Base-by-base conservation (phyloP, 2,797 vertebrate genomes). In the Huso huso region DNA sequence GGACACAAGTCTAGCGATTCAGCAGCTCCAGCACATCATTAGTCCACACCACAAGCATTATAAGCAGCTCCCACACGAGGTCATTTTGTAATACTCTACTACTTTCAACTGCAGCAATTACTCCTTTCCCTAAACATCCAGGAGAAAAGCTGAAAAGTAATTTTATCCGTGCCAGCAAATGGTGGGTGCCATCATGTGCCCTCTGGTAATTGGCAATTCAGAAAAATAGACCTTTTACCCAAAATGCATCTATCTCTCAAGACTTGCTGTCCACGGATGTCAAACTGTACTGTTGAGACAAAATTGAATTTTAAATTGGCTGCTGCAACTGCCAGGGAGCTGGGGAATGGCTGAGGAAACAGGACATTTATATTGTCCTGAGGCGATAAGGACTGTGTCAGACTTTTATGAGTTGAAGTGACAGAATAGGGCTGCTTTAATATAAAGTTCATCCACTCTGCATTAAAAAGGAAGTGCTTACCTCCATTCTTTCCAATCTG, bases 401-500 rank as follows among this genome's bases (percentile, higher is more conserved):
- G 60, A 49, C 50, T 23, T 7, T 37, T 37, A 37, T 37, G 23
- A 37, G 23, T 37, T 37, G 23, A 37, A 37, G 23, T 37, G 23
- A 37, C 23, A 37, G 23, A 37, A 2, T 37, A 3, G 23, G 23
- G 23, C 23, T 37, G 23, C 23, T 37, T 37, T 37, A 37, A 3
- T 37, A 4, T 37, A 4, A 37, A 1, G 2, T 37, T 37, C 23
- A 37, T 37, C 23, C 23, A 37, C 15, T 18, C 23, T 37, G 23
- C 23, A 37, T 37, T 37, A 18, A 37, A 37, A 37, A 37, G 23
- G 23, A 37, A 37, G 23, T n/a, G 75, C 89, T 87, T 80, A 95
- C 96, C 96, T 71, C 93, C 93, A 60, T 93, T 96, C 84, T 93
- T 97, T 64, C 95, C 96, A 15, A 96, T 93, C 61, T 95, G 93